A percentile compares a stretch with the other conserved stretches of the same genome.
Conservation (phyloP, 2,113 vertebrate species). For the Cynocephalus volans region DNA sequence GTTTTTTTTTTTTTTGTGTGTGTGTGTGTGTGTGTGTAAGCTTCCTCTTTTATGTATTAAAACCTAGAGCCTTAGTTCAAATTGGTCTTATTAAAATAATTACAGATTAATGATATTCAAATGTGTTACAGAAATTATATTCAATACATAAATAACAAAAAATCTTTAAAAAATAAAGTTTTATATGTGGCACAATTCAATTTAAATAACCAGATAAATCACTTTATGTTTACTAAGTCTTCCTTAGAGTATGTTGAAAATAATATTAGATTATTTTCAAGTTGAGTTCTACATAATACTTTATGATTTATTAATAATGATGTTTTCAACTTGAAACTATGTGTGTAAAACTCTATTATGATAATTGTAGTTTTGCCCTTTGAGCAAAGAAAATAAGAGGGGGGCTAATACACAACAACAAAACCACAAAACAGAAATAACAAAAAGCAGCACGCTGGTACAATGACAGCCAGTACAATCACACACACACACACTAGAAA, state of each 20-base stretch:
- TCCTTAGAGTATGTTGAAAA: neutral
- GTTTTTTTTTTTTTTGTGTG: no score
- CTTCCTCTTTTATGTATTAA: neutral
- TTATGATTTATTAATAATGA: neutral
- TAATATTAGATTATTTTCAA: neutral
- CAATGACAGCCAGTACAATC: neutral
- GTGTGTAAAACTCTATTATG: neutral
- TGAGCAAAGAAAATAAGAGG: slow-evolving; percentile 5
- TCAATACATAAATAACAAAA: neutral
- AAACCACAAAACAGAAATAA: neutral
- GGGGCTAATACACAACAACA: neutral
- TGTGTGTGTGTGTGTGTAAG: no score
- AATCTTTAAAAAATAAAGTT: neutral
- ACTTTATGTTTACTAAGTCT: neutral
- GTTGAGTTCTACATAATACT: neutral
- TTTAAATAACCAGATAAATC: neutral
- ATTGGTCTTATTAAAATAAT: slow-evolving; percentile 15
- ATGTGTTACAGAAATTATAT: neutral
- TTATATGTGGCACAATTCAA: neutral
- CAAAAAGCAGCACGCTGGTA: neutral
- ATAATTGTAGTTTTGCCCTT: neutral
- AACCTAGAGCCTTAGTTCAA: neutral
- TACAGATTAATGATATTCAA: slow-evolving; percentile 2
- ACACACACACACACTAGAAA: neutral
- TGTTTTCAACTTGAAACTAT: neutral